Percentiles rank a stretch among this genome's conserved stretches.
Conservation (phyloP, 2,797 vertebrate species). For the Megaceryle alcyon region DNA sequence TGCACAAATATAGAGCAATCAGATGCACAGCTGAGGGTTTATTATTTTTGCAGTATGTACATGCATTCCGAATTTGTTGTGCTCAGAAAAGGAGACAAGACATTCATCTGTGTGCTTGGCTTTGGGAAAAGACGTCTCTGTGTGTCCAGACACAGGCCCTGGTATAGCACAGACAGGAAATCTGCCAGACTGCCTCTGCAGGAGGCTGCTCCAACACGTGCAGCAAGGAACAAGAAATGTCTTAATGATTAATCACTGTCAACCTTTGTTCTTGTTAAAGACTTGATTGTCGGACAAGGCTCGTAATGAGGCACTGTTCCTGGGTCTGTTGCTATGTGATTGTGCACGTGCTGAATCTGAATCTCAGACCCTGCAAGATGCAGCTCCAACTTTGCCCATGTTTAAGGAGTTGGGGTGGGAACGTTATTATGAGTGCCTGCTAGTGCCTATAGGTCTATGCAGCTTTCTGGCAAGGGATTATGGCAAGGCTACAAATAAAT, state of each 20-base stretch:
- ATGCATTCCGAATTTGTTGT: constrained; percentile 46
- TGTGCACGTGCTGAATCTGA: constrained; percentile 15
- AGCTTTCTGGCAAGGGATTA: not conserved
- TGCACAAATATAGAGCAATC: not conserved
- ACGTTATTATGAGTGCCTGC: constrained; percentile 35
- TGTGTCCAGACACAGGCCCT: constrained; percentile 56
- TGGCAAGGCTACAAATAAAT: not conserved
- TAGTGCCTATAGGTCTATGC: constrained; percentile 1
- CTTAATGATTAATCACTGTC: constrained; percentile 82
- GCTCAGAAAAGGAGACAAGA: constrained; percentile 59
- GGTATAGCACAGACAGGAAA: constrained; percentile 75
- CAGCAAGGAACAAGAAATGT: constrained; percentile 73
- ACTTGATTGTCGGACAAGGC: constrained; percentile 72
- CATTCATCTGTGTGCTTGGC: constrained; percentile 43
- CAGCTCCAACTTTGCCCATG: constrained; percentile 12
- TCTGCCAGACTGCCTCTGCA: constrained; percentile 75
- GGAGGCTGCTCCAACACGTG: constrained; percentile 78
- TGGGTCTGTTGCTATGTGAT: constrained; percentile 74
- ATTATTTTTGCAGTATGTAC: constrained; percentile 54
- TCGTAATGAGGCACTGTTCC: constrained; percentile 73
- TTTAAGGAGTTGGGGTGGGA: not conserved
- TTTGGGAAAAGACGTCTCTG: constrained; percentile 58
- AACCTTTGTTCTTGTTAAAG: constrained; percentile 81
- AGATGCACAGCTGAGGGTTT: constrained; percentile 49
- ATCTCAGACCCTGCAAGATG: constrained; percentile 18